A percentile compares a stretch with the other conserved stretches of the same genome.
Conservation (phyloP, 2,113 vertebrate genomes). For the Sinocyclocheilus grahami region DNA sequence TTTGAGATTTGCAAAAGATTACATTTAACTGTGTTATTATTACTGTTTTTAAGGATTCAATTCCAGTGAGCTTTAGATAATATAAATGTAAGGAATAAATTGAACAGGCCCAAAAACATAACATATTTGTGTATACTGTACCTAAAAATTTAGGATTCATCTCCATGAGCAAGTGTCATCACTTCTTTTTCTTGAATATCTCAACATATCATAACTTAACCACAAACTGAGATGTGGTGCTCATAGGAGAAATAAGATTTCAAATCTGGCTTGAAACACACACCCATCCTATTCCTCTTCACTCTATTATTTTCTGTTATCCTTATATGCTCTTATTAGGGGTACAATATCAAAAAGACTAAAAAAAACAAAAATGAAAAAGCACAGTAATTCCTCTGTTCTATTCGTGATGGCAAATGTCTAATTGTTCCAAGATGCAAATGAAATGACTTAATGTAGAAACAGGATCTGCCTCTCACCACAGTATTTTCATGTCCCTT, state of each 20-base stretch:
- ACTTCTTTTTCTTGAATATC: background rate
- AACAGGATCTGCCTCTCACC: slow-evolving; percentile 4
- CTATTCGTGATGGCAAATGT: background rate
- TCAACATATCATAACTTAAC: background rate
- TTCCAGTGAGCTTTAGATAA: background rate
- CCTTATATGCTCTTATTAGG: background rate
- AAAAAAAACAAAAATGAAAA: background rate
- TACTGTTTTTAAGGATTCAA: background rate
- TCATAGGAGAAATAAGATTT: background rate
- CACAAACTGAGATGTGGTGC: background rate
- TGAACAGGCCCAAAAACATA: background rate
- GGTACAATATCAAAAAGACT: background rate
- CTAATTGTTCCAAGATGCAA: background rate
- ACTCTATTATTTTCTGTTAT: background rate
- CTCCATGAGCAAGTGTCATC: background rate
- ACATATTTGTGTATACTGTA: background rate
- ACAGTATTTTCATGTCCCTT: slow-evolving; percentile 22
- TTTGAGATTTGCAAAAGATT: background rate
- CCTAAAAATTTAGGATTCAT: background rate
- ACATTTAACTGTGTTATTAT: background rate
- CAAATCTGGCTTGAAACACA: background rate
- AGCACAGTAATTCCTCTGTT: slow-evolving; percentile 2
- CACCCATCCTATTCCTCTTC: background rate
- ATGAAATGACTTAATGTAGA: background rate
- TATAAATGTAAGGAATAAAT: background rate